phyloP scores from a whole-genome alignment of 2,113 vertebrate genomes.

The Hirundichthys speculiger region DNA sequence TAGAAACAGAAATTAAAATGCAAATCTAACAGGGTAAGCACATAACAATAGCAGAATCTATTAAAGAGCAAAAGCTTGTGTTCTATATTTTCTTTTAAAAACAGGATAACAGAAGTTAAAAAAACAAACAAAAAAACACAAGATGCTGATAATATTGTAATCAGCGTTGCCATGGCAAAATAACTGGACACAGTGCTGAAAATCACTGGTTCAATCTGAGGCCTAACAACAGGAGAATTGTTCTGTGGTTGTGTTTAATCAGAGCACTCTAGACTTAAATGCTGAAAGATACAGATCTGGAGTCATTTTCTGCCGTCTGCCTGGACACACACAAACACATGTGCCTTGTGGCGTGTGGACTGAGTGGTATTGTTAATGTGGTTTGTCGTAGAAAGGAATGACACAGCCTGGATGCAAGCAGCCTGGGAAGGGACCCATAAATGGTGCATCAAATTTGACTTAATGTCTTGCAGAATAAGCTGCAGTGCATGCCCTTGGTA shows the following conservation, averaged over 20 bases:
- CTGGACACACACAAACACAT: slow-evolving; percentile 76
- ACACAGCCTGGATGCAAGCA: slow-evolving; percentile 35
- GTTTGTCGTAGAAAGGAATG: slow-evolving; percentile 38
- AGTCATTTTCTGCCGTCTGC: slow-evolving; percentile 82
- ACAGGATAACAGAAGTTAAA: background rate
- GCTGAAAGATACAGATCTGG: slow-evolving; percentile 75
- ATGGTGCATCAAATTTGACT: slow-evolving; percentile 24
- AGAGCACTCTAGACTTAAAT: slow-evolving; percentile 74
- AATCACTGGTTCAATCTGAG: slow-evolving; percentile 72
- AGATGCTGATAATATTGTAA: slow-evolving; percentile 64
- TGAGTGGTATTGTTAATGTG: slow-evolving; percentile 45
- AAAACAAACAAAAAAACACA: slow-evolving; percentile 18
- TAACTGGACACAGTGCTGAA: slow-evolving; percentile 64
- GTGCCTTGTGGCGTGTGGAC: slow-evolving; percentile 70
- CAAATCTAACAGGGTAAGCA: slow-evolving; percentile 1
- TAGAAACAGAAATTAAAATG: slow-evolving; percentile 17
- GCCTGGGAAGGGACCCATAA: slow-evolving; percentile 29
- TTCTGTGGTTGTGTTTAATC: slow-evolving; percentile 78
- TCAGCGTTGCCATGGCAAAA: slow-evolving; percentile 71
- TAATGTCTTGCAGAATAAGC: slow-evolving; percentile 8
- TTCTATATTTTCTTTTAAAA: background rate
- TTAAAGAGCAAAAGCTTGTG: background rate
- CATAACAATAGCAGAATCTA: background rate
- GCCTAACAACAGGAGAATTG: slow-evolving; percentile 70
- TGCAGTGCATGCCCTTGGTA: background rate